Percentiles rank a stretch among this genome's conserved stretches.
Conservation (phyloP, 1,140 invertebrate genomes). For the Atopsyche davidsoni region DNA sequence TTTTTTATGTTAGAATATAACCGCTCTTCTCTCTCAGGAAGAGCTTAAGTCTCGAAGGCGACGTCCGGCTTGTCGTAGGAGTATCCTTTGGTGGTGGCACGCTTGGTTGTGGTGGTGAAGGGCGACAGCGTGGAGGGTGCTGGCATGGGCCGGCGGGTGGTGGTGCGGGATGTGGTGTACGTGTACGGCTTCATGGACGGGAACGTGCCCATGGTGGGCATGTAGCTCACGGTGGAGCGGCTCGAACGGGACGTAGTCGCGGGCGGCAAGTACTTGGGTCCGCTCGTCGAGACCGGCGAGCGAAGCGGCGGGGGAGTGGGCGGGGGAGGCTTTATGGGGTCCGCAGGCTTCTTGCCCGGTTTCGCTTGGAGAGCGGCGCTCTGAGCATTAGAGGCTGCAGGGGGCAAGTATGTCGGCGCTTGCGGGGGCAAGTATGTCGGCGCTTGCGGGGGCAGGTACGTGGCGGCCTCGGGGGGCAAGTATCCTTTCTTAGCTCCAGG, state of each 20-base stretch:
- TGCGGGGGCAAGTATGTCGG: background rate
- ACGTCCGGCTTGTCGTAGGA: slow-evolving; percentile 8
- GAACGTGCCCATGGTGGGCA: slow-evolving; percentile 18
- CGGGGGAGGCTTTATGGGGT: too few species aligned
- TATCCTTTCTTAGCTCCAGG: slow-evolving; percentile 9
- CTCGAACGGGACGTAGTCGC: background rate
- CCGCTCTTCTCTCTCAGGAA: too few species aligned
- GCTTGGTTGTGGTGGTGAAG: background rate
- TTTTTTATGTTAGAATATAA: too few species aligned
- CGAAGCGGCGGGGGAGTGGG: background rate
- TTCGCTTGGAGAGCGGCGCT: too few species aligned
- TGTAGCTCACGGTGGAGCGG: background rate
- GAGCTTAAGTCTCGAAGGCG: slow-evolving; percentile 8
- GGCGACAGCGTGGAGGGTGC: slow-evolving; percentile 5
- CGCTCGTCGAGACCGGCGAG: slow-evolving; percentile 3
- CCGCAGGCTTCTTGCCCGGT: too few species aligned
- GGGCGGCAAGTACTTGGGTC: slow-evolving; percentile 14
- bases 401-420: too few species aligned
- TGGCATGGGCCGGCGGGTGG: slow-evolving; percentile 5
- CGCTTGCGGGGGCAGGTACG: too few species aligned
- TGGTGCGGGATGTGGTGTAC: slow-evolving; percentile 7
- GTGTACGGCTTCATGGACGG: slow-evolving; percentile 6
- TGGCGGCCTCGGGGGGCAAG: slow-evolving; percentile 4
- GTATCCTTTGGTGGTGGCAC: slow-evolving; percentile 8
- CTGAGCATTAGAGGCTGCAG: too few species aligned